Base-by-base conservation (phyloP, 2,113 vertebrate species). In the Heterocephalus glaber region DNA sequence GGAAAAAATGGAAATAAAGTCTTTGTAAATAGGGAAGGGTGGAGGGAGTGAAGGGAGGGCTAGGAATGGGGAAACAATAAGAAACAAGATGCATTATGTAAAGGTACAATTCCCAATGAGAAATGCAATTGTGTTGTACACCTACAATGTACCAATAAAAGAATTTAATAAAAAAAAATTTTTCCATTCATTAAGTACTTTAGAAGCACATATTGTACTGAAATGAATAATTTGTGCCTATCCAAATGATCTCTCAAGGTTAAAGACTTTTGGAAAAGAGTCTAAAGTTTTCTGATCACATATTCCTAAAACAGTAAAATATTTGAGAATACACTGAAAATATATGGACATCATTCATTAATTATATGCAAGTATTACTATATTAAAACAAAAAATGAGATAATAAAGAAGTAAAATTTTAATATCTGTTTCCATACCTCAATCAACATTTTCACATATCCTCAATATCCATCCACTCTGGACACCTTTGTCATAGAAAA, bases 261-360 rank as follows among this genome's bases (percentile, higher is more conserved):
- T 86, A 92, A 92, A 66, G 24, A 93, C 72, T 93, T 84, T 52
- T 61, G n/a, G 7, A 66, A 58, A 58, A 58, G 5, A 89, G 33
- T 76, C n/a, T 6, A 76, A 47, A 68, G n/a, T 82, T 74, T 63
- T 80, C 77, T 65, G 33, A 79, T 77, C 76, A 92, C 44, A 41
- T 66, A 87, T 47, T 35, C 76, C 77, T 90, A 81, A 94, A 82
- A 35, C 16, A 91, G 4, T 89, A 86, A 95, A 88, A 88, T 38
- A 79, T 60, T 58, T 94, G 77, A 91, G 49, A 89, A 86, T 61
- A 77, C 7, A 89, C 2, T 94, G 47, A 94, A 86, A 52, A 89
- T 56, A 89, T 13, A 89, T 72, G 30, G 86, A 68, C 26, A 94
- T 76, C 13, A 93, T 58, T 89, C 38, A 76, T 2, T 91, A 94